Evolutionary conservation across 2,797 vertebrate genomes (phyloP).

Genomic region (Macroramphosus scolopax): DNA sequence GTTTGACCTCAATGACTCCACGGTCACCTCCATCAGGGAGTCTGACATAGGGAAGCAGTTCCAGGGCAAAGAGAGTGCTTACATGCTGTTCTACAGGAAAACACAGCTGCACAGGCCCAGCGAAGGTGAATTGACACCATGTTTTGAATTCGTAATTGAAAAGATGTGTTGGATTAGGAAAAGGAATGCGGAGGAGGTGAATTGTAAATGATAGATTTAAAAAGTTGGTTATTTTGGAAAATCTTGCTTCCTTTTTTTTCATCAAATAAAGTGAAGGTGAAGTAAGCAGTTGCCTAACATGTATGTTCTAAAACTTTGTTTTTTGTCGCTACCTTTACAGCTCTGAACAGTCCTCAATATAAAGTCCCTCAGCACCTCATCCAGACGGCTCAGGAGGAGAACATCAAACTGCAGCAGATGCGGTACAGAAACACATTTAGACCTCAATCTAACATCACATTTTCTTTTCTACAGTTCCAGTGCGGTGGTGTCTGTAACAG

Average conservation of each 20-base stretch:
- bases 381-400: conserved; percentile 84
- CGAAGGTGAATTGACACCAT: conserved; percentile 76
- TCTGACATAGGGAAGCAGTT: conserved; percentile 92
- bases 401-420: conserved; percentile 78
- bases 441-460: neutral
- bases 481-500: neutral
- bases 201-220: no score
- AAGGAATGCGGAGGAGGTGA: no score
- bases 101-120: conserved; percentile 82
- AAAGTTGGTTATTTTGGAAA: no score
- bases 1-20: conserved; percentile 96
- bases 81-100: conserved; percentile 98
- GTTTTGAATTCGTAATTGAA: conserved; percentile 8
- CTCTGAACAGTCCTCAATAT: conserved; percentile 83
- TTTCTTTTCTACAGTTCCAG: neutral
- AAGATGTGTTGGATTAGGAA: neutral
- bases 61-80: conserved; percentile 96
- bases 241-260: no score
- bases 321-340: conserved; percentile 67
- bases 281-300: neutral
- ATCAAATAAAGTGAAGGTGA: neutral
- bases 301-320: neutral
- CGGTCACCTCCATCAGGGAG: conserved; percentile 86
- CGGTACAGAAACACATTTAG: conserved; percentile 75
- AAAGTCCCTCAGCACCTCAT: conserved; percentile 85